Base-by-base conservation (phyloP, 1,140 invertebrate species). In the Drosophila albomicans region DNA sequence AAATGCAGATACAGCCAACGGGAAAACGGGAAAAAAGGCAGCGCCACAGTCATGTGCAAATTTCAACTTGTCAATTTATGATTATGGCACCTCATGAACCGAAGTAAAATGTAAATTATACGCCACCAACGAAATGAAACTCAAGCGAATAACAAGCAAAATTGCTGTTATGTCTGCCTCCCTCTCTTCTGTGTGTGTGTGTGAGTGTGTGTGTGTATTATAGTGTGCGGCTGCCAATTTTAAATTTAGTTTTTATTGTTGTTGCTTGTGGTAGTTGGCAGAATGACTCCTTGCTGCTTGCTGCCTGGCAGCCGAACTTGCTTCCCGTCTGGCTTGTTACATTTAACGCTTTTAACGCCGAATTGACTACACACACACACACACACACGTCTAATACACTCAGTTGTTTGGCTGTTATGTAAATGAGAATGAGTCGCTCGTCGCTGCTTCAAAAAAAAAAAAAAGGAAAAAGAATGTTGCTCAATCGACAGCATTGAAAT, bases 1-100 rank as follows among this genome's bases (percentile, higher is more conserved):
- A 88, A 88, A 89, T 89, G 81, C 78, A 89, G 81, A 85, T 81
- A 89, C 78, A 79, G 79, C 65, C 54, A 51, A 38, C 35, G 35
- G 13, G 2, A 25, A 25, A 25, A 25, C 10, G 7, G 35, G 7
- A 25, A 8, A 65, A 25, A 20, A 56, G 54, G 54, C 11, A 63
- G 32, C 48, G 46, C 64, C 58, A 75, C 72, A 75, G 66, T 63
- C 80, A 78, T 88, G 85, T 89, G 86, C 86, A 89, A 89, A 89
- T 86, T 90, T 89, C 86, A 74, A 89, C 78, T 89, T 89, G 85
- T 89, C 85, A 89, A 89, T 89, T 89, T 89, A 89, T 89, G 85
- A 89, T 89, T 89, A 89, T 89, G 85, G 85, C 85, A 89, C 85
- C 85, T 90, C 78, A 71, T 89, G 85, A 90, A 89, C 58, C 81